Base-by-base conservation (phyloP, 2,797 vertebrate species). In the Rhincodon typus region DNA sequence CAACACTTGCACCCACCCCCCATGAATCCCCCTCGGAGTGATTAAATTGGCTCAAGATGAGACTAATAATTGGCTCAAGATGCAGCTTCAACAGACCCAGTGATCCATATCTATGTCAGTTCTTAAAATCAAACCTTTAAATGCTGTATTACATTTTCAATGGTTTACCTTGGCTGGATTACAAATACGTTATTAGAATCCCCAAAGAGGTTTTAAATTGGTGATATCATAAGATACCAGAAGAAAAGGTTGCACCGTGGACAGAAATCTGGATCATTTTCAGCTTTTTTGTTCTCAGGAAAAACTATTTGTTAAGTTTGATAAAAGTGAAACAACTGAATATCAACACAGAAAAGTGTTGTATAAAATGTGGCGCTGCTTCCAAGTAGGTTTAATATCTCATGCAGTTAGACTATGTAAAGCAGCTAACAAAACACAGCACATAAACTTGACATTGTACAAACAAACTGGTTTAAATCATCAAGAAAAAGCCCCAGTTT, bases 21-120 rank as follows among this genome's bases (percentile, higher is more conserved):
- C 97, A 97, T 95, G 96, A 97, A 97, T 98, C 97, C 97, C 98
- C 97, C 98, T 98, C 98, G 98, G 98, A 99, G 98, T 99, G 98
- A 99, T 99, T 99, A 98, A 99, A 99, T 99, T 99, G 99, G 98
- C 99, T 99, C 99, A 99, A 99, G 99, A 99, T 99, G 99, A 99
- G 98, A 99, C 98, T 98, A 99, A 99, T 99, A 99, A 99, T 99
- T 99, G 98, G 98, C 98, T 99, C 99, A 99, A 99, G 99, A 98
- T 99, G 99, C 97, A 96, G 98, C 98, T 98, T 98, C 97, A 96
- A 97, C 98, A 98, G 98, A 98, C 98, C 98, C 98, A 99, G 98
- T 98, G 98, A 99, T 99, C 98, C 99, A 98, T 99, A 99, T 99
- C 99, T 99, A 98, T 96, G 97, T 98, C 97, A 98, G 98, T 97